Conservation (phyloP, 2,113 vertebrate species). For the Marmota monax region DNA sequence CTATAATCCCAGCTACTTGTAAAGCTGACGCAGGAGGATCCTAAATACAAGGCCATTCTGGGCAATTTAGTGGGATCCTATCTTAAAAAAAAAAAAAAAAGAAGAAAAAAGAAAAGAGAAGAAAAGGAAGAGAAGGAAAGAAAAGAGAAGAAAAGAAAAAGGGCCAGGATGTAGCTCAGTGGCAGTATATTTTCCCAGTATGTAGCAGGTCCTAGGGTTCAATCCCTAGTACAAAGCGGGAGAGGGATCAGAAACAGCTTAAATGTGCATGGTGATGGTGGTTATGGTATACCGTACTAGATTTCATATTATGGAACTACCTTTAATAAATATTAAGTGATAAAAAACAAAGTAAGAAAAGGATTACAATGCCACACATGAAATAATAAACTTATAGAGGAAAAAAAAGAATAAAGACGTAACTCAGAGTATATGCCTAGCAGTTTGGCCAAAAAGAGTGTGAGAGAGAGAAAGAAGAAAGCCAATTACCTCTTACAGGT, state of each 20-base stretch:
- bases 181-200: not conserved
- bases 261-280: not conserved
- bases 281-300: not conserved
- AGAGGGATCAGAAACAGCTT: not conserved
- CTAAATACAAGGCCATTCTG: not conserved
- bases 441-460: not conserved
- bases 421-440: not conserved
- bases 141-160: not conserved
- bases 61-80: not conserved
- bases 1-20: not conserved
- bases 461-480: not conserved
- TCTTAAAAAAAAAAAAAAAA: not conserved
- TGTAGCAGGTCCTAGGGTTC: not conserved
- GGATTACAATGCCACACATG: not conserved
- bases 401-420: not conserved
- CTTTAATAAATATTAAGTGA: not conserved
- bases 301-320: not conserved
- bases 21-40: not conserved
- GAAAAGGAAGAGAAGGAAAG: not conserved
- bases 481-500: not conserved
- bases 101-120: not conserved
- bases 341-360: not conserved
- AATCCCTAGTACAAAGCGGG: not conserved
- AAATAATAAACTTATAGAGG: not conserved
- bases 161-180: not conserved